A percentile compares a stretch with the other conserved stretches of the same genome.
Conservation (phyloP, 2,888 invertebrate genomes). For the Polydrusus tereticollis region DNA sequence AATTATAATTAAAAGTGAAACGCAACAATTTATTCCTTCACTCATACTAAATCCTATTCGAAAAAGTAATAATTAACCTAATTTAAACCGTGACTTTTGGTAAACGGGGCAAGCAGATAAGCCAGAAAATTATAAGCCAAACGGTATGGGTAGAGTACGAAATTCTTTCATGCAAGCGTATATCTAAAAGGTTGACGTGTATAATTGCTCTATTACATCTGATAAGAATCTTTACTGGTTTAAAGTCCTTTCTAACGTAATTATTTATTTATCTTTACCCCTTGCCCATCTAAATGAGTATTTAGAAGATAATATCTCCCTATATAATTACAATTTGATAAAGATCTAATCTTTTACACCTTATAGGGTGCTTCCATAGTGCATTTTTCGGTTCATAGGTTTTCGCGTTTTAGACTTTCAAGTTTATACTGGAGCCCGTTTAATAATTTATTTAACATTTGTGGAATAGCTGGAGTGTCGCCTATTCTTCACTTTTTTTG, state of each 20-base stretch:
- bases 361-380: background rate
- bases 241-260: conserved; percentile 29
- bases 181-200: conserved; percentile 38
- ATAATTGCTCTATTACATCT: conserved; percentile 40
- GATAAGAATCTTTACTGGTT: conserved; percentile 34
- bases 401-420: too few species aligned
- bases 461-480: too few species aligned
- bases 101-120: conserved; percentile 17
- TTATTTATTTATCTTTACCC: conserved; percentile 34
- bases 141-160: conserved; percentile 16
- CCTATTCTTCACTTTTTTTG: too few species aligned
- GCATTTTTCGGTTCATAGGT: too few species aligned
- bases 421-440: too few species aligned
- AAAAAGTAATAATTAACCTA: conserved; percentile 22
- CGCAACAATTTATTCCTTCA: too few species aligned
- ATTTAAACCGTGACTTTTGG: conserved; percentile 9
- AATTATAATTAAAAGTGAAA: too few species aligned
- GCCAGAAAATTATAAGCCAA: conserved; percentile 21
- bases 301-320: conserved; percentile 7
- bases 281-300: conserved; percentile 16
- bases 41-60: background rate
- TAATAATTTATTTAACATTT: too few species aligned
- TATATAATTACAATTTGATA: conserved; percentile 16
- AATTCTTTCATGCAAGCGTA: conserved; percentile 16
- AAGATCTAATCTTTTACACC: background rate